Percentiles rank a stretch among this genome's conserved stretches.
phyloP scores from a whole-genome alignment of 2,113 vertebrate genomes.

The Delphinus delphis region DNA sequence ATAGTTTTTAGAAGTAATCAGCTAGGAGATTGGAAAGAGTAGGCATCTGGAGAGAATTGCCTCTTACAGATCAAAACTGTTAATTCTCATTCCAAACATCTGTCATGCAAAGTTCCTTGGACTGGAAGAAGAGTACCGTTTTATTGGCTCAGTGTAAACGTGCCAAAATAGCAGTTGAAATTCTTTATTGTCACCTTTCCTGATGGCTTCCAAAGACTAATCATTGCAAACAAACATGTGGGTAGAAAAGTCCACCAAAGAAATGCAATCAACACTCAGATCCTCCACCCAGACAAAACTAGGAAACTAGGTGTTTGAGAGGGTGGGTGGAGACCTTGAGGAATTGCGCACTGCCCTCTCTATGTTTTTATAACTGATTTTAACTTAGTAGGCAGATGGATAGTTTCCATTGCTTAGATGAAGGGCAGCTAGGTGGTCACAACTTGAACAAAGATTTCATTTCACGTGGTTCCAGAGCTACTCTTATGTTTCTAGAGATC shows the following conservation, averaged over 20 bases:
- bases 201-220: neutral
- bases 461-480: neutral
- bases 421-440: neutral
- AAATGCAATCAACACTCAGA: neutral
- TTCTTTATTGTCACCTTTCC: neutral
- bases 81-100: neutral
- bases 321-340: neutral
- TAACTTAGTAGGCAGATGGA: neutral
- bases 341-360: neutral
- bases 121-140: neutral
- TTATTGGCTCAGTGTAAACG: neutral
- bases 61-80: neutral
- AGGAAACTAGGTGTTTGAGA: neutral
- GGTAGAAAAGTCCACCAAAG: neutral
- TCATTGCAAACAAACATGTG: neutral
- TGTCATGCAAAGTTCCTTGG: neutral
- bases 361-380: neutral
- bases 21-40: neutral
- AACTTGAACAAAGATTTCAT: neutral
- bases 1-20: neutral
- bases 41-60: neutral
- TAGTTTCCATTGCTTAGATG: neutral
- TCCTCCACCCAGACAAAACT: neutral
- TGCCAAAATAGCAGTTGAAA: neutral
- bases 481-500: neutral